Conservation (phyloP, 92 coral and sea anemone species). For the Zoanthus solanderi region DNA sequence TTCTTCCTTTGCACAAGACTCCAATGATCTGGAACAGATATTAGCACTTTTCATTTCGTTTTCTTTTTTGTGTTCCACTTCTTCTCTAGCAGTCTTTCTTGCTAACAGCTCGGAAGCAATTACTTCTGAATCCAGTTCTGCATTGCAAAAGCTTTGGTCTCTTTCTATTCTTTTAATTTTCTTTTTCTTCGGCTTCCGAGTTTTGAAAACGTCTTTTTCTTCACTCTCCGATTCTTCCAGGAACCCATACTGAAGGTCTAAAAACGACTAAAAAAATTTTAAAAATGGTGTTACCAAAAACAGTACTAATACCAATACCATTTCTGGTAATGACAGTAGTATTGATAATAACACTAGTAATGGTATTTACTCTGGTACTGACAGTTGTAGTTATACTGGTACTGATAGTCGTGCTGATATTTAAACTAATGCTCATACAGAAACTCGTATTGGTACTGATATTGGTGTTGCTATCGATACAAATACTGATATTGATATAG, state of each 20-base stretch:
- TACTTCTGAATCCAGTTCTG: not conserved
- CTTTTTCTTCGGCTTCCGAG: constrained; percentile 40
- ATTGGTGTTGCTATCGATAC: too few species aligned
- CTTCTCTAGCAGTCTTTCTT: not conserved
- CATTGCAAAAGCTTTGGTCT: not conserved
- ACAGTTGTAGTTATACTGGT: too few species aligned
- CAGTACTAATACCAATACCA: too few species aligned
- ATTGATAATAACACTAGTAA: too few species aligned
- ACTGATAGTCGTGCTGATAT: too few species aligned
- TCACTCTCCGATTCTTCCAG: constrained; percentile 25
- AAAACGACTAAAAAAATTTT: constrained; percentile 8
- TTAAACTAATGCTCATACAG: too few species aligned
- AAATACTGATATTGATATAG: too few species aligned
- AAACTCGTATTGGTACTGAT: too few species aligned
- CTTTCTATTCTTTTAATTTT: constrained; percentile 7
- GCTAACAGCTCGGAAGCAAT: constrained; percentile 15
- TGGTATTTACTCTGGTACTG: too few species aligned
- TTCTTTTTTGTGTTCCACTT: constrained; percentile 13
- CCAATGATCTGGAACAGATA: not conserved
- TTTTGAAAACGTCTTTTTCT: constrained; percentile 18
- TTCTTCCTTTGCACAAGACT: constrained; percentile 4
- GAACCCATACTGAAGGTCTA: constrained; percentile 44
- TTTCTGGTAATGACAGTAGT: too few species aligned
- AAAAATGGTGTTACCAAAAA: too few species aligned
- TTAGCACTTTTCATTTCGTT: not conserved